Evolutionary conservation across 2,113 vertebrate species (phyloP).

Genomic region (Psettodes erumei): DNA sequence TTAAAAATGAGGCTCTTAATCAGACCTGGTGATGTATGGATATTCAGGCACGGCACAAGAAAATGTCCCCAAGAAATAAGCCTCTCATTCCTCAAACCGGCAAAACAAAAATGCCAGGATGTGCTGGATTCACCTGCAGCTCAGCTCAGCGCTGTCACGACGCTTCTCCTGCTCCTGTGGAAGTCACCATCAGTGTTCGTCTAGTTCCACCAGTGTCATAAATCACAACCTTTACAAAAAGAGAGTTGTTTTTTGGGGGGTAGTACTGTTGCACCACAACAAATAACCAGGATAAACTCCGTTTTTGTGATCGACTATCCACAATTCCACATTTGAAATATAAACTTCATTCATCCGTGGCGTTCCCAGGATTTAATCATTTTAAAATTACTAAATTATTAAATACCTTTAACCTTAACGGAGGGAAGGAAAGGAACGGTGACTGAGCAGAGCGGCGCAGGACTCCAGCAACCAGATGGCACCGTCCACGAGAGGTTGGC

Average conservation of each 20-base stretch:
- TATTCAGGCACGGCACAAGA: neutral
- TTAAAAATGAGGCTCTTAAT: too few species aligned
- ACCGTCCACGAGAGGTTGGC: conserved; percentile 31
- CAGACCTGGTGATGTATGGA: too few species aligned
- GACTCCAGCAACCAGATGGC: conserved; percentile 48
- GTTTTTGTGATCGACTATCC: neutral
- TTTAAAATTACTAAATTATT: neutral
- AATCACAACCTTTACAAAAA: too few species aligned
- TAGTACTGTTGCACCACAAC: neutral
- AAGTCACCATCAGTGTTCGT: neutral
- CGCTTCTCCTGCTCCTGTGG: neutral
- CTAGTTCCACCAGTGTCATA: neutral
- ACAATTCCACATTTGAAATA: neutral
- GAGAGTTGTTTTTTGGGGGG: too few species aligned
- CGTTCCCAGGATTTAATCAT: neutral
- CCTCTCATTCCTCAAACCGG: neutral
- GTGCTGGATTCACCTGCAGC: neutral
- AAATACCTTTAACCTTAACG: neutral
- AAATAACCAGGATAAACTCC: neutral
- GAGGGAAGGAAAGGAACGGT: neutral
- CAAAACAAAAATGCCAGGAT: neutral
- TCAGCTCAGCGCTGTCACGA: neutral
- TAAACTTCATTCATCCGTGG: too few species aligned
- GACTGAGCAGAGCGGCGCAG: neutral
- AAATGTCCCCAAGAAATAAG: neutral